phyloP scores from a whole-genome alignment of 2,113 vertebrate genomes.

The Dermatemys mawii region DNA sequence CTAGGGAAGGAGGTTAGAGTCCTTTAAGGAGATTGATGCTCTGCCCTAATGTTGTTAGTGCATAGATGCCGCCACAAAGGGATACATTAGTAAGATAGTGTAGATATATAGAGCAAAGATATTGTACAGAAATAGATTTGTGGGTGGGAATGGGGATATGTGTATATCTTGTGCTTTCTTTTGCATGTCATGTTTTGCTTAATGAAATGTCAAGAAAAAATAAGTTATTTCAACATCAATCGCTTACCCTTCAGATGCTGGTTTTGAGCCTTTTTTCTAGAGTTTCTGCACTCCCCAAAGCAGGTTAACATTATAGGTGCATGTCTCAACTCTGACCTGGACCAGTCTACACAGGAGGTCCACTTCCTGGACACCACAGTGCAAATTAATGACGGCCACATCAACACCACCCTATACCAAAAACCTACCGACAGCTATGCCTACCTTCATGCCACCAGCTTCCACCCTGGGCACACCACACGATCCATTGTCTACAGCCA shows the following conservation, averaged over 20 bases:
- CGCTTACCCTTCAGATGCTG: not conserved
- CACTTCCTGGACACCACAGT: no score
- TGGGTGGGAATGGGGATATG: not conserved
- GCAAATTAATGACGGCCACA: no score
- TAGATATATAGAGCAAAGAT: not conserved
- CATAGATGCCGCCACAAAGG: not conserved
- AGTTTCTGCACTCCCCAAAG: not conserved
- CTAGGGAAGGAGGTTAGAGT: not conserved
- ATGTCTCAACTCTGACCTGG: slow-evolving; percentile 33
- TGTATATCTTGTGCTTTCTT: not conserved
- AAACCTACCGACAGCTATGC: no score
- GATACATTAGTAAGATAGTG: not conserved
- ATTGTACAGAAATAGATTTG: not conserved
- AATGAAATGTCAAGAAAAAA: not conserved
- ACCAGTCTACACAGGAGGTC: no score
- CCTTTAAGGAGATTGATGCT: not conserved
- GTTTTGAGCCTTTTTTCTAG: not conserved
- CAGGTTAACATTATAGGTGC: not conserved
- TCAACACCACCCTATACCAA: no score
- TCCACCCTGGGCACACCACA: no score
- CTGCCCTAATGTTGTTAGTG: not conserved
- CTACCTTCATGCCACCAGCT: no score
- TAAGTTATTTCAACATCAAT: not conserved
- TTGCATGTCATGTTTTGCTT: not conserved
- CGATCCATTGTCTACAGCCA: no score